phyloP scores from a whole-genome alignment of 2,113 vertebrate genomes.

The Pteronura brasiliensis region DNA sequence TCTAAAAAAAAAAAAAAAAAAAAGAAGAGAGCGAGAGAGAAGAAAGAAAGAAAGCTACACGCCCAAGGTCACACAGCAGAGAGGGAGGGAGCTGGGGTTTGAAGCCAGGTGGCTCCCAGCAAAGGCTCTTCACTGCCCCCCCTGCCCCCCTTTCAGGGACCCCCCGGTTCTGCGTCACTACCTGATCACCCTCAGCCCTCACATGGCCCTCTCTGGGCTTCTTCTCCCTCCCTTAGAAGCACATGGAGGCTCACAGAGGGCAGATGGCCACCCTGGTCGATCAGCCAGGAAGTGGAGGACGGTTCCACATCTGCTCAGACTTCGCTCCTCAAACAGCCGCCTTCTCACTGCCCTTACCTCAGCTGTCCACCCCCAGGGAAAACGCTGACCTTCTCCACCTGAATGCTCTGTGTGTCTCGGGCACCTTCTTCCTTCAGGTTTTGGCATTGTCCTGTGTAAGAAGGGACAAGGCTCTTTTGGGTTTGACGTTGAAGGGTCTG shows the following conservation, averaged over 20 bases:
- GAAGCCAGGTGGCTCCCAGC: not conserved
- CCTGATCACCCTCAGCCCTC: not conserved
- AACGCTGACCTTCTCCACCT: not conserved
- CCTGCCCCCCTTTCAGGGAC: too few species aligned
- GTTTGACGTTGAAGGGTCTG: not conserved
- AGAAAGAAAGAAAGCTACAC: not conserved
- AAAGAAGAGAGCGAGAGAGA: not conserved
- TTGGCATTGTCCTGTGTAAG: not conserved
- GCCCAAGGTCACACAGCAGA: not conserved
- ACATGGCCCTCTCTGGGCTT: not conserved
- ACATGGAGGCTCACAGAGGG: not conserved
- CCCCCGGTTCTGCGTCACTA: not conserved
- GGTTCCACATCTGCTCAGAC: not conserved
- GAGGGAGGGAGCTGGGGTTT: not conserved
- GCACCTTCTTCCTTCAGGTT: not conserved
- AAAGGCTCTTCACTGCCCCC: fast-evolving
- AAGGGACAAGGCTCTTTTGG: not conserved
- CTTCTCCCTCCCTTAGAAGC: not conserved
- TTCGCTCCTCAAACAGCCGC: not conserved
- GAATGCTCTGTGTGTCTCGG: not conserved
- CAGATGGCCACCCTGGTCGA: fast-evolving
- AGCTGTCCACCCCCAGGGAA: not conserved
- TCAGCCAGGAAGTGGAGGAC: not conserved
- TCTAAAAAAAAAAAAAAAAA: not conserved
- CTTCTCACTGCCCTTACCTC: not conserved